These are phyloP conservation scores for Cosmia trapezina DNA, from an alignment of 2,888 invertebrate genomes.

Conservation along the genomic window DNA sequence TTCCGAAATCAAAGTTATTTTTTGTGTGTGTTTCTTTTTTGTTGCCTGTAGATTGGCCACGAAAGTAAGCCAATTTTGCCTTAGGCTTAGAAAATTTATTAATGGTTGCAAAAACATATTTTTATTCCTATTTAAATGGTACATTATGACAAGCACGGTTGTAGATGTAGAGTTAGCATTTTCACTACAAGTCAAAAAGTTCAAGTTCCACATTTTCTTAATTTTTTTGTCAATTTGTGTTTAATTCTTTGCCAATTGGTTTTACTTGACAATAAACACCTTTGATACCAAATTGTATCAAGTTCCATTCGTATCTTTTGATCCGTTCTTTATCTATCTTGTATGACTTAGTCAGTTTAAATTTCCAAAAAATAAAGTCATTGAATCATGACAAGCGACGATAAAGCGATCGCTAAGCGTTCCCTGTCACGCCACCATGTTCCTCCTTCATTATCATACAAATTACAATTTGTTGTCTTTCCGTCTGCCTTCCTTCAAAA, in stretches of 20 bases:
- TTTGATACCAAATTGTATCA: neutral
- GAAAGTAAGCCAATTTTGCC: neutral
- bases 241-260: too few relatives aligned
- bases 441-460: slow-evolving; percentile 85
- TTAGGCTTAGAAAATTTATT: neutral
- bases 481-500: slow-evolving; percentile 70
- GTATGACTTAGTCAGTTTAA: slow-evolving; percentile 26
- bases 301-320: neutral
- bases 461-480: slow-evolving; percentile 85
- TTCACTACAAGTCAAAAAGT: too few relatives aligned
- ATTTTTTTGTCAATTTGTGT: too few relatives aligned
- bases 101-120: neutral
- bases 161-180: neutral
- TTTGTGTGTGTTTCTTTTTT: too few relatives aligned
- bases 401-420: slow-evolving; percentile 58
- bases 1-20: too few relatives aligned
- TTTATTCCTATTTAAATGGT: neutral
- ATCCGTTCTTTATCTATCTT: neutral
- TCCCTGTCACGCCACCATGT: slow-evolving; percentile 74
- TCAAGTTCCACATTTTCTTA: neutral
- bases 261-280: neutral
- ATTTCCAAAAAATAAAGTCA: slow-evolving; percentile 64
- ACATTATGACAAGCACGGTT: neutral
- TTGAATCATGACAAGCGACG: slow-evolving; percentile 64
- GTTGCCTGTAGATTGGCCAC: neutral